A percentile compares a stretch with the other conserved stretches of the same genome.
Evolutionary conservation across 2,113 vertebrate species (phyloP).

Genomic region (Tauraco erythrolophus): DNA sequence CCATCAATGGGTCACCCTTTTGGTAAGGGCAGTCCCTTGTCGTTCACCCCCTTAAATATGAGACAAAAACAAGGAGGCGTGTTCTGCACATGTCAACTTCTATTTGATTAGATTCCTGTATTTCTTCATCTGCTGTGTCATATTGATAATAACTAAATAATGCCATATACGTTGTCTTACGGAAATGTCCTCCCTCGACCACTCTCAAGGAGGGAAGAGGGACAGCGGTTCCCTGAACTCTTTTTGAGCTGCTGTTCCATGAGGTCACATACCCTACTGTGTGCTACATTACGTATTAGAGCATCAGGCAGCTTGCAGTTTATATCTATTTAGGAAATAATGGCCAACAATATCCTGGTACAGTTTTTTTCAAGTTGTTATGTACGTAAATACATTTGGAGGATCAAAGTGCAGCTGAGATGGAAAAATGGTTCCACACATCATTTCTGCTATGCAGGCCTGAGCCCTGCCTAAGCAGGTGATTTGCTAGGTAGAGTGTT

Average conservation of each 20-base stretch:
- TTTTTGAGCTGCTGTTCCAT: not conserved
- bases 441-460: fast-evolving
- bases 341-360: not conserved
- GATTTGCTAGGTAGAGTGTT: not conserved
- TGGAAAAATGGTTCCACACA: not conserved
- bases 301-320: not conserved
- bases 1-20: not conserved
- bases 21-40: not conserved
- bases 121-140: not conserved
- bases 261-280: not conserved
- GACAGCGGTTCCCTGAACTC: not conserved
- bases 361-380: not conserved
- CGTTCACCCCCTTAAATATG: not conserved
- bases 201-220: not conserved
- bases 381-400: not conserved
- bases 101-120: not conserved
- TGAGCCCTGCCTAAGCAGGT: not conserved
- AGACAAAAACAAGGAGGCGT: not conserved
- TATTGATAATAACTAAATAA: not conserved
- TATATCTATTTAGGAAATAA: not conserved
- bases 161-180: not conserved
- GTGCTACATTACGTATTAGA: not conserved
- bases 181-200: not conserved
- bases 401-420: not conserved
- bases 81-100: not conserved